Conservation (phyloP, 2,113 vertebrate species). For the Sceloporus tristichus region DNA sequence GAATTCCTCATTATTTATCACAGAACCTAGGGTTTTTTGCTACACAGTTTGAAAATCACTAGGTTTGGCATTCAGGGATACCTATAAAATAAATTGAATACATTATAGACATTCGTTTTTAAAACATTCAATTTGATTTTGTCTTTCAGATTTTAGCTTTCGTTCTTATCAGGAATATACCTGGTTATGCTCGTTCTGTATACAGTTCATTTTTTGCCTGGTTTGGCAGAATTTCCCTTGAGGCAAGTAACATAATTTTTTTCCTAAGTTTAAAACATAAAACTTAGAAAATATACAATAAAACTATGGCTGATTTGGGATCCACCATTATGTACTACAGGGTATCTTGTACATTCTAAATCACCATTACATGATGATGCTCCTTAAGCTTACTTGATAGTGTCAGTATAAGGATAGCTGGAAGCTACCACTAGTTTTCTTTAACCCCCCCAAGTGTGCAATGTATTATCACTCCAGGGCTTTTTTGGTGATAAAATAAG, state of each 20-base stretch:
- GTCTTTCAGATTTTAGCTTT: conserved; percentile 93
- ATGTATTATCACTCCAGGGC: too few species aligned
- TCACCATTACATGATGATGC: too few species aligned
- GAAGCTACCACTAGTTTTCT: too few species aligned
- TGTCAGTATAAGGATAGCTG: too few species aligned
- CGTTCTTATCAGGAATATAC: conserved; percentile 96
- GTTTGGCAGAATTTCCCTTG: conserved; percentile 98
- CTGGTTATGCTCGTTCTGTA: conserved; percentile 91
- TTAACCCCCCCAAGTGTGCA: too few species aligned
- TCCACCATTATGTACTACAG: background rate
- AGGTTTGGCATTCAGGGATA: background rate
- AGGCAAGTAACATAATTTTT: conserved; percentile 82
- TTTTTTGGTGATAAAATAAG: too few species aligned
- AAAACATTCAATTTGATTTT: background rate
- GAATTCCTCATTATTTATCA: background rate
- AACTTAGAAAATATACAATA: background rate
- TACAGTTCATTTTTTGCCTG: conserved; percentile 99
- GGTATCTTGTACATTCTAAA: background rate
- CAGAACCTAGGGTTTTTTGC: background rate
- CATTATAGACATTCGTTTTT: background rate
- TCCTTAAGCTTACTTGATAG: too few species aligned
- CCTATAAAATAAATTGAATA: background rate
- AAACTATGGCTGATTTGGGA: background rate
- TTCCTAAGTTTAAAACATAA: background rate
- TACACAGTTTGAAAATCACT: background rate